A percentile compares a stretch with the other conserved stretches of the same genome.
phyloP scores from a whole-genome alignment of 2,797 vertebrate species.

The Catamblyrhynchus diadema region DNA sequence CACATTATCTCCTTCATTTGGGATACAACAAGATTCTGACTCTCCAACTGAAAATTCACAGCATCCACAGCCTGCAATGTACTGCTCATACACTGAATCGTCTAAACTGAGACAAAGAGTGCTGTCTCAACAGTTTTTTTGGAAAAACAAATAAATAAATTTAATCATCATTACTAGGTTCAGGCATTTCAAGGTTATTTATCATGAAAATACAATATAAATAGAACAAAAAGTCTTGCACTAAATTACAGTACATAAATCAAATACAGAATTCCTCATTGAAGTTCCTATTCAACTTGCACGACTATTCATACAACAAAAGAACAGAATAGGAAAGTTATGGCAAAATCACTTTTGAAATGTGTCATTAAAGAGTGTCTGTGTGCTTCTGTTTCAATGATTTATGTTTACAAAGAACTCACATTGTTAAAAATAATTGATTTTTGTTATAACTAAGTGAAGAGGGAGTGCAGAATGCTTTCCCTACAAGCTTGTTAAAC shows the following conservation, averaged over 20 bases:
- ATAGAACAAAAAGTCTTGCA: not conserved
- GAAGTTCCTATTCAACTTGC: not conserved
- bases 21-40: not conserved
- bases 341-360: not conserved
- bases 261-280: not conserved
- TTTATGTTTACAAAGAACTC: not conserved
- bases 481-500: not conserved
- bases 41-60: not conserved
- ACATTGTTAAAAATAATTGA: not conserved
- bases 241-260: not conserved
- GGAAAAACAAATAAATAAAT: not conserved
- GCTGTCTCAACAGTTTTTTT: not conserved
- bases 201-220: not conserved
- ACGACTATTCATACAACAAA: not conserved
- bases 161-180: not conserved
- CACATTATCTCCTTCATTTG: not conserved
- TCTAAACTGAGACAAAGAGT: not conserved
- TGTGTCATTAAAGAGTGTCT: not conserved
- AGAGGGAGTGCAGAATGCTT: not conserved
- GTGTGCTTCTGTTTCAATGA: not conserved
- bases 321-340: not conserved
- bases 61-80: not conserved
- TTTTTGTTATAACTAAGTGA: not conserved
- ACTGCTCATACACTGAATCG: not conserved
- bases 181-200: not conserved